These are phyloP conservation scores for Gavialis gangeticus DNA, from an alignment of 2,113 vertebrate genomes.

Conservation along the genomic window DNA sequence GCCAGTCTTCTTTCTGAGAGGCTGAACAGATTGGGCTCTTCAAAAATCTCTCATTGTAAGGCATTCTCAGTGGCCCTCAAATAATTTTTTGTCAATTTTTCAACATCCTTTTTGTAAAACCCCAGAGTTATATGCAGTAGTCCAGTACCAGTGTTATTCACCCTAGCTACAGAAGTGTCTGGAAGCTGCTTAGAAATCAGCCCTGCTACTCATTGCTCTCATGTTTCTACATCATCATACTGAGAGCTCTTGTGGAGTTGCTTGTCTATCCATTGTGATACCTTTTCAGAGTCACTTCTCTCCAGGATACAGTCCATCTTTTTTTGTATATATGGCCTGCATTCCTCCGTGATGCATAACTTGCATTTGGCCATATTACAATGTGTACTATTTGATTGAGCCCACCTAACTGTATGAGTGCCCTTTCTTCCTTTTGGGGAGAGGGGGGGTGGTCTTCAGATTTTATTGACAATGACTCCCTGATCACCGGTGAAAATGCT, in stretches of 20 bases:
- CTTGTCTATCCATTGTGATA: background rate
- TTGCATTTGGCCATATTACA: background rate
- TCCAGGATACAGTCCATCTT: background rate
- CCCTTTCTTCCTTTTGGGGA: background rate
- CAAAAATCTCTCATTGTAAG: background rate
- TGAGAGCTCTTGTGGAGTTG: background rate
- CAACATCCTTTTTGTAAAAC: background rate
- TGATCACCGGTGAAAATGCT: background rate
- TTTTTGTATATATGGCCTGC: fast-evolving
- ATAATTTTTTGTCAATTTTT: background rate
- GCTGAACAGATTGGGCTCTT: background rate
- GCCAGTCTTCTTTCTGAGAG: background rate
- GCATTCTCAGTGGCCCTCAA: background rate
- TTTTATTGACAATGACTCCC: background rate
- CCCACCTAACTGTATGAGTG: background rate
- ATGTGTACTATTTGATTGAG: background rate
- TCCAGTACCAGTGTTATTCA: background rate
- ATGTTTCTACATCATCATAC: background rate
- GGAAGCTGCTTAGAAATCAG: fast-evolving
- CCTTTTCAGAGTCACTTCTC: background rate
- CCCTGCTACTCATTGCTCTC: background rate
- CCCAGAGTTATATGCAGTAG: fast-evolving
- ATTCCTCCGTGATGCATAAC: background rate
- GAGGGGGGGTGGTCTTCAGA: no score
- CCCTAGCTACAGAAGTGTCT: fast-evolving